A percentile compares a stretch with the other conserved stretches of the same genome.
These are phyloP conservation scores for Campaea margaritaria DNA, from an alignment of 2,888 invertebrate species.

Conservation along the genomic window DNA sequence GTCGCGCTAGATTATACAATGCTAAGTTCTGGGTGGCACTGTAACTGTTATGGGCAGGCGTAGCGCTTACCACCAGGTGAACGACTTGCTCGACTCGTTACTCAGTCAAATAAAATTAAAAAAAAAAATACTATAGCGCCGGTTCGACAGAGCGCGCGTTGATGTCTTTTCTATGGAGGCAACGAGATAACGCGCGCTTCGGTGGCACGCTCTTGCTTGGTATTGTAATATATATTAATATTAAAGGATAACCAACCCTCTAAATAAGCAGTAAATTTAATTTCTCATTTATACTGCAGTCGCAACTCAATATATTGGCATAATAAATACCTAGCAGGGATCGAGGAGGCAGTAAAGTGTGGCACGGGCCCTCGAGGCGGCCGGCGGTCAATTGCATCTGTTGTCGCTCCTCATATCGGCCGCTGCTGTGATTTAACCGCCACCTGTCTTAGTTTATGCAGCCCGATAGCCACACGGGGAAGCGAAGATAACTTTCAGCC, in stretches of 20 bases:
- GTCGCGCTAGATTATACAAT: too few relatives aligned
- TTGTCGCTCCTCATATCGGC: constrained; percentile 71
- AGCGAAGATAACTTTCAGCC: constrained; percentile 51
- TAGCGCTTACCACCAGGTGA: too few relatives aligned
- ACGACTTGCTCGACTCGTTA: too few relatives aligned
- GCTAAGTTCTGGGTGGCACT: too few relatives aligned
- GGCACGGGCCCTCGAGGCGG: constrained; percentile 52
- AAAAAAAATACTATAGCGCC: too few relatives aligned
- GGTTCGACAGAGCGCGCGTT: constrained; percentile 26
- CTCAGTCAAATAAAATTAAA: too few relatives aligned
- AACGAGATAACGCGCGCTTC: background rate
- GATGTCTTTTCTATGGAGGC: constrained; percentile 34
- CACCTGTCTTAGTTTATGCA: constrained; percentile 74
- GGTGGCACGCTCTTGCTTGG: background rate
- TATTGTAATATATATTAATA: constrained; percentile 7
- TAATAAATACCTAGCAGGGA: constrained; percentile 43
- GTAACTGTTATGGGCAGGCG: too few relatives aligned
- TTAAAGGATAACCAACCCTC: constrained; percentile 9
- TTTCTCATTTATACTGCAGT: constrained; percentile 32
- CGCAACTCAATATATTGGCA: constrained; percentile 42
- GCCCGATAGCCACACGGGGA: constrained; percentile 67
- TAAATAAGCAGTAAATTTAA: constrained; percentile 28
- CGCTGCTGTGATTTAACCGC: constrained; percentile 68
- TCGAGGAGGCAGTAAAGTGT: constrained; percentile 44
- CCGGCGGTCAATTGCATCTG: constrained; percentile 58